These are phyloP conservation scores for Lasius fuliginosus DNA, from an alignment of 2,888 invertebrate species.

Conservation along the genomic window DNA sequence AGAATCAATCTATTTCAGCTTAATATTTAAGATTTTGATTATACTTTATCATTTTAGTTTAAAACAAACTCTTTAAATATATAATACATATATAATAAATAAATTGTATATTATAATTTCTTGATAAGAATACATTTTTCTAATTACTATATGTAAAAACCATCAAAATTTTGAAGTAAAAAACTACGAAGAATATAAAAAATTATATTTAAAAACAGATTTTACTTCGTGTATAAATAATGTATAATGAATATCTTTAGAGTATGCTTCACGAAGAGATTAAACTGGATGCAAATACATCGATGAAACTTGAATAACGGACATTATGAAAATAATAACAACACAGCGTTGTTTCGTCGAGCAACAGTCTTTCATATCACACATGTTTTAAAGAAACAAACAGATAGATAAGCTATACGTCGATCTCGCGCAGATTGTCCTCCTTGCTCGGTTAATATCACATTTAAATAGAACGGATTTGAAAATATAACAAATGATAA, in stretches of 20 bases:
- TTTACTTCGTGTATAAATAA: neutral
- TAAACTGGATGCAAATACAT: neutral
- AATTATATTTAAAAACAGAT: neutral
- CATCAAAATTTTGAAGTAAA: neutral
- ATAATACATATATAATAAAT: neutral
- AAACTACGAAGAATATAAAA: neutral
- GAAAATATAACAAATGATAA: neutral
- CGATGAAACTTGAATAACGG: neutral
- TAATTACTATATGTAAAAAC: neutral
- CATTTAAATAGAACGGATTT: neutral
- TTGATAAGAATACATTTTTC: too few species aligned
- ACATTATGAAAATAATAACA: slow-evolving; percentile 23
- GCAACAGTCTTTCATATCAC: neutral
- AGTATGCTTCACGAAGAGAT: neutral
- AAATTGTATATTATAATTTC: neutral
- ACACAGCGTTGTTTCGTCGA: neutral
- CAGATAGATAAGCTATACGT: neutral
- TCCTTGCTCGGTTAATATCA: neutral
- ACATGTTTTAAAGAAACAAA: slow-evolving; percentile 10
- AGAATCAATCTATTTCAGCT: neutral
- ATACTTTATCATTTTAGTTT: neutral
- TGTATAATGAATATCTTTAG: neutral
- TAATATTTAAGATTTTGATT: slow-evolving; percentile 17
- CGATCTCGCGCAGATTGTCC: neutral
- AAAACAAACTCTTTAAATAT: slow-evolving; percentile 5